phyloP scores from a whole-genome alignment of 2,797 vertebrate species.

The Sebastes vulpes region DNA sequence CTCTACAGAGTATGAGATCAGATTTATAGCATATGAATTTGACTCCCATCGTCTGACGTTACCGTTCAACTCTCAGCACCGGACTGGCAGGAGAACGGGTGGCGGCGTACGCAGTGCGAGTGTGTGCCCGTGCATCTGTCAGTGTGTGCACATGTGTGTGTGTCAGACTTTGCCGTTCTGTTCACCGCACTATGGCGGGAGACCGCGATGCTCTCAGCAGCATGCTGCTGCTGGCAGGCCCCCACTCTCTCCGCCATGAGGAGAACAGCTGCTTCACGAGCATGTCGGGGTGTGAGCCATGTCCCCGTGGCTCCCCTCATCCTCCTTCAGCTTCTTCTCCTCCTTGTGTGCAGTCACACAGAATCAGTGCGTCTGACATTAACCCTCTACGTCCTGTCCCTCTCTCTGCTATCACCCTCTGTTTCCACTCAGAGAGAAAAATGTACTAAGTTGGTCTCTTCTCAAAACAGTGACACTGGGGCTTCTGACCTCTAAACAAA shows the following conservation, averaged over 20 bases:
- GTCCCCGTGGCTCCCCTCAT: slow-evolving; percentile 67
- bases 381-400: neutral
- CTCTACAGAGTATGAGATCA: slow-evolving; percentile 70
- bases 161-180: slow-evolving; percentile 36
- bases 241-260: slow-evolving; percentile 71
- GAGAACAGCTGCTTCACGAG: slow-evolving; percentile 82
- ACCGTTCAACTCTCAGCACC: slow-evolving; percentile 45
- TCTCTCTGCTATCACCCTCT: neutral
- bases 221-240: slow-evolving; percentile 75
- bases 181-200: slow-evolving; percentile 59
- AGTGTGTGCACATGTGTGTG: slow-evolving; percentile 4
- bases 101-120: slow-evolving; percentile 28
- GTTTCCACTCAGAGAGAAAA: slow-evolving; percentile 18
- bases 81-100: slow-evolving; percentile 50
- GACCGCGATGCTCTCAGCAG: slow-evolving; percentile 65
- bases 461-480: slow-evolving; percentile 43
- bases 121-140: slow-evolving; percentile 37
- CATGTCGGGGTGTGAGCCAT: slow-evolving; percentile 69
- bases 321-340: slow-evolving; percentile 58
- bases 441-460: slow-evolving; percentile 12
- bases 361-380: slow-evolving; percentile 50
- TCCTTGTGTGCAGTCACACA: slow-evolving; percentile 38
- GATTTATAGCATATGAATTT: slow-evolving; percentile 73
- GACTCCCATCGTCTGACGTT: slow-evolving; percentile 64
- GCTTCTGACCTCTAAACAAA: slow-evolving; percentile 72